Evolutionary conservation across 2,888 invertebrate genomes (phyloP).

Genomic region (Platycnemis pennipes): DNA sequence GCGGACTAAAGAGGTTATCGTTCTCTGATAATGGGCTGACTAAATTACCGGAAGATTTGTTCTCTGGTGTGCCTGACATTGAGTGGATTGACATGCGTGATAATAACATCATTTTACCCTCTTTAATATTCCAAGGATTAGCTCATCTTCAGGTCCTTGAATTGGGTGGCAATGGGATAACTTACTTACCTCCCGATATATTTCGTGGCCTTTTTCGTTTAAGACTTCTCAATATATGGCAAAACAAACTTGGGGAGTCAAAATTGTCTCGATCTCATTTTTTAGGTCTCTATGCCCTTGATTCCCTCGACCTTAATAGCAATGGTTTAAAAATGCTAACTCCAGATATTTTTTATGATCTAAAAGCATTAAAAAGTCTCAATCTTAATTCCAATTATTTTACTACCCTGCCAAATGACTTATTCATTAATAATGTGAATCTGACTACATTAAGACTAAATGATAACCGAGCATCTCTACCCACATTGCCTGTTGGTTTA

Average conservation of each 20-base stretch:
- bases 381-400: constrained; percentile 71
- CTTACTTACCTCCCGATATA: constrained; percentile 82
- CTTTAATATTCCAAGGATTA: constrained; percentile 81
- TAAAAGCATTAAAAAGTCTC: constrained; percentile 79
- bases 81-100: constrained; percentile 84
- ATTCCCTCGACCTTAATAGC: constrained; percentile 81
- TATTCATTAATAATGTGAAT: constrained; percentile 70
- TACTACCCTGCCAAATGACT: constrained; percentile 69
- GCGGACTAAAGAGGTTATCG: constrained; percentile 81
- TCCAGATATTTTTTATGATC: constrained; percentile 55
- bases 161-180: constrained; percentile 85
- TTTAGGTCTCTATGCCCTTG: constrained; percentile 83
- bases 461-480: constrained; percentile 71
- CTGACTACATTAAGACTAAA: constrained; percentile 69
- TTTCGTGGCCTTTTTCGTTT: constrained; percentile 84
- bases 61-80: constrained; percentile 83
- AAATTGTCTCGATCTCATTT: constrained; percentile 84
- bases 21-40: constrained; percentile 84
- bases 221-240: constrained; percentile 84
- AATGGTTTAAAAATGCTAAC: not conserved
- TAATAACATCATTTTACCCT: constrained; percentile 84
- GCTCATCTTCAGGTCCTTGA: constrained; percentile 83
- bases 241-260: constrained; percentile 82
- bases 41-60: constrained; percentile 83
- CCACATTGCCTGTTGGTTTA: constrained; percentile 72